A percentile compares a stretch with the other conserved stretches of the same genome.
Evolutionary conservation across 2,113 vertebrate genomes (phyloP).

Genomic region (Hymenochirus boettgeri): DNA sequence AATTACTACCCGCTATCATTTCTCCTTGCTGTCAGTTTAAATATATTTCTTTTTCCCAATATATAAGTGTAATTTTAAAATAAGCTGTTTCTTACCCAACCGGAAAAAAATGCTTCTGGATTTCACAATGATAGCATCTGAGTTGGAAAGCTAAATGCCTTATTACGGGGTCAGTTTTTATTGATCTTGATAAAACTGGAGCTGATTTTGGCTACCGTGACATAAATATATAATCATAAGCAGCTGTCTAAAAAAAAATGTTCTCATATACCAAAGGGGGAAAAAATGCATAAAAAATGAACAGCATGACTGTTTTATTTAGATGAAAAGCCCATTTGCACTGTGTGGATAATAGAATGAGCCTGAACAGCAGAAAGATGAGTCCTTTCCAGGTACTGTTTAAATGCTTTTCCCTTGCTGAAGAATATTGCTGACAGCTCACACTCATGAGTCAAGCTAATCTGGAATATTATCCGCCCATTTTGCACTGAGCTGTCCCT

Average conservation of each 20-base stretch:
- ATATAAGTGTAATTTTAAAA: conserved; percentile 33
- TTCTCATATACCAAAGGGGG: conserved; percentile 49
- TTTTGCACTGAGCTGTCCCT: conserved; percentile 55
- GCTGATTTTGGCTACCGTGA: conserved; percentile 55
- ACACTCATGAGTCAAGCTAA: conserved; percentile 60
- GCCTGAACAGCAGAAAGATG: conserved; percentile 56
- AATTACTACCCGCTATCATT: conserved; percentile 6
- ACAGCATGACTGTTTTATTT: conserved; percentile 54
- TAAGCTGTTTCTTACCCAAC: conserved; percentile 34
- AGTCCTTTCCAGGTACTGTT: conserved; percentile 54
- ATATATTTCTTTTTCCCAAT: conserved; percentile 13
- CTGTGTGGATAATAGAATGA: conserved; percentile 56
- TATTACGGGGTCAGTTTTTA: conserved; percentile 45
- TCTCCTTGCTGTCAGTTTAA: conserved; percentile 29
- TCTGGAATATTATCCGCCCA: conserved; percentile 58
- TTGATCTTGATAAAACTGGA: conserved; percentile 55
- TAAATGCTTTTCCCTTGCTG: conserved; percentile 59
- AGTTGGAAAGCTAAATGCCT: conserved; percentile 43
- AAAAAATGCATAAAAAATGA: conserved; percentile 58
- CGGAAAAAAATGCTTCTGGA: conserved; percentile 26
- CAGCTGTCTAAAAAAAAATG: conserved; percentile 50
- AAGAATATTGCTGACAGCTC: conserved; percentile 56
- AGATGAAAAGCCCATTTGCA: conserved; percentile 56
- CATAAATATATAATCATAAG: conserved; percentile 51
- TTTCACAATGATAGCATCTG: conserved; percentile 47